phyloP scores from a whole-genome alignment of 2,888 invertebrate species.

The Euspilapteryx auroguttella region DNA sequence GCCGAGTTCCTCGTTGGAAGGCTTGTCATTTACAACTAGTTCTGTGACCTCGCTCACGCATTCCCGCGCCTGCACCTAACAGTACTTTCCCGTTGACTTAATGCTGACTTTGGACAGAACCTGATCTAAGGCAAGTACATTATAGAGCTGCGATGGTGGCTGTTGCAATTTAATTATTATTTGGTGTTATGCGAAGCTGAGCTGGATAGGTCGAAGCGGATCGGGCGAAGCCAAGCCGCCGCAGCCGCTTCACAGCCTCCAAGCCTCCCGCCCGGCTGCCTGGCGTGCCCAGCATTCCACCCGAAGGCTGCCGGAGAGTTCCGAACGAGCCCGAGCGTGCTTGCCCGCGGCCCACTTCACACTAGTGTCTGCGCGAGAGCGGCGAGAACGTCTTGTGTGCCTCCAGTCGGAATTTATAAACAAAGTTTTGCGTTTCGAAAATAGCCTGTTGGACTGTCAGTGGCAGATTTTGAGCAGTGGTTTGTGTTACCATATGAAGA shows the following conservation, averaged over 20 bases:
- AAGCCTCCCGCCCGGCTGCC: constrained; percentile 19
- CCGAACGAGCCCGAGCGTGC: constrained; percentile 28
- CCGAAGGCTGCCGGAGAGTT: constrained; percentile 27
- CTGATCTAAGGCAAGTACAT: constrained; percentile 54
- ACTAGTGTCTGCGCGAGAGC: constrained; percentile 56
- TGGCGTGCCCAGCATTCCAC: constrained; percentile 49
- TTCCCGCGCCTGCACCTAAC: constrained; percentile 61
- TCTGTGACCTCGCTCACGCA: constrained; percentile 62
- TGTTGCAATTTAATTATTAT: constrained; percentile 59
- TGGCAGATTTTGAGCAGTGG: constrained; percentile 12
- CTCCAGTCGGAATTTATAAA: constrained; percentile 48
- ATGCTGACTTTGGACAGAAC: constrained; percentile 56
- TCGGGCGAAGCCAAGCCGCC: too few species aligned
- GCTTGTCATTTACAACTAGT: constrained; percentile 60
- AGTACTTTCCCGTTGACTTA: constrained; percentile 61
- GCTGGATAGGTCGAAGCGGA: constrained; percentile 19
- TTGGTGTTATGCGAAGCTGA: constrained; percentile 25
- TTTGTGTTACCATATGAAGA: constrained; percentile 20
- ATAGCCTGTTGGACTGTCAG: constrained; percentile 22
- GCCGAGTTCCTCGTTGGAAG: constrained; percentile 41
- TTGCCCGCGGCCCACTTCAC: constrained; percentile 53
- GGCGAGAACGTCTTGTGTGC: constrained; percentile 45
- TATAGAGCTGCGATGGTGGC: constrained; percentile 42
- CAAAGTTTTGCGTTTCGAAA: constrained; percentile 45
- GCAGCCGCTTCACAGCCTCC: too few species aligned